Conservation (phyloP, 2,888 invertebrate genomes). For the Trissonchulus latispiculum region DNA sequence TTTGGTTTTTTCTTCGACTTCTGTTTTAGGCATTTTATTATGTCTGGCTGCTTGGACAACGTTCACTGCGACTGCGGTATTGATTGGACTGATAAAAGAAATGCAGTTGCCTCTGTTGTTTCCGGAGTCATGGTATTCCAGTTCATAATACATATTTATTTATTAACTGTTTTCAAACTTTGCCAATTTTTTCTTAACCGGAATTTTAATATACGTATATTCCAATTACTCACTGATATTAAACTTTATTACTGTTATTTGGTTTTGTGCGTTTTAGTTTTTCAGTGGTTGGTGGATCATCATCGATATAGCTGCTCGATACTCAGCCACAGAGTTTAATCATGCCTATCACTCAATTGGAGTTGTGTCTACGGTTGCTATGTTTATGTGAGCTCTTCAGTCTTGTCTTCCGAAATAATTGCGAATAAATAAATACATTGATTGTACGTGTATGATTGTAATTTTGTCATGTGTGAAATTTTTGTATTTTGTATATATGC, state of each 20-base stretch:
- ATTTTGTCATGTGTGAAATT: no score
- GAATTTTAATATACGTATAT: no score
- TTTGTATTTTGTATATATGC: no score
- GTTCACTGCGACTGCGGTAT: constrained; percentile 44
- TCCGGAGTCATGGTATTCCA: constrained; percentile 81
- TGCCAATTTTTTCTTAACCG: no score
- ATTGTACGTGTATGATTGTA: no score
- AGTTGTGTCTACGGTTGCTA: constrained; percentile 79
- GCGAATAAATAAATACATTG: no score
- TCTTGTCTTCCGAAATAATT: no score
- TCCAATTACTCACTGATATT: no score
- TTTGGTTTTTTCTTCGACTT: no score
- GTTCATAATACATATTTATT: no score
- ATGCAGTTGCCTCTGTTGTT: constrained; percentile 69
- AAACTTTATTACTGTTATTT: constrained; percentile 9
- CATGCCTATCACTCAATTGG: constrained; percentile 77
- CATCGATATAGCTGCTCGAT: constrained; percentile 78
- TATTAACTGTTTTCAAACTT: no score
- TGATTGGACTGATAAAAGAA: constrained; percentile 72
- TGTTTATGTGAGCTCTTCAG: constrained; percentile 81
- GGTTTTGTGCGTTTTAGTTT: constrained; percentile 56
- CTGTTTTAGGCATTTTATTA: no score
- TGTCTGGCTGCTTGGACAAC: constrained; percentile 37
- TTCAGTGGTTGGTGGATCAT: constrained; percentile 96
- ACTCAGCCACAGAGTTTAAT: constrained; percentile 50